phyloP scores from a whole-genome alignment of 2,113 vertebrate genomes.

The Poecilia latipinna region DNA sequence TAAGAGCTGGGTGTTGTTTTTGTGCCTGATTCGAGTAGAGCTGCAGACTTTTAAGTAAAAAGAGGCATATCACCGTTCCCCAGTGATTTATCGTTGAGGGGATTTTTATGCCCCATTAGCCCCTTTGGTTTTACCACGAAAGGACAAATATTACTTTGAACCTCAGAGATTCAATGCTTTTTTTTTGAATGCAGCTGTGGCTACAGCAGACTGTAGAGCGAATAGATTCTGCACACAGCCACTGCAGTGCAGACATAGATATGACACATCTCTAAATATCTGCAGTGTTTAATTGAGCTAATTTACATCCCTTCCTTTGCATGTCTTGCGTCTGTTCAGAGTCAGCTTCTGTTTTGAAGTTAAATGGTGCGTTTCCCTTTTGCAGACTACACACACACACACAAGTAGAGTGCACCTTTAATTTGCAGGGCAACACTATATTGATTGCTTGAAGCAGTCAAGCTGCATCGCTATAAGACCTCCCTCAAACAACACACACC shows the following conservation, averaged over 20 bases:
- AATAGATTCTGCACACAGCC: conserved; percentile 22
- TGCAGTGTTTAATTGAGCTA: not conserved
- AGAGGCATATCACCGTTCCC: conserved; percentile 9
- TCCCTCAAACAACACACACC: not conserved
- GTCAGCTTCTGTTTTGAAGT: not conserved
- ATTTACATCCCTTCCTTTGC: not conserved
- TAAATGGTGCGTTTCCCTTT: too few species aligned
- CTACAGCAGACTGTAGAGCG: conserved; percentile 13
- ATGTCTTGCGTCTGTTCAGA: not conserved
- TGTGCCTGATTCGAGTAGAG: conserved; percentile 19
- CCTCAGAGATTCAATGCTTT: conserved; percentile 9
- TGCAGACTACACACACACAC: not conserved
- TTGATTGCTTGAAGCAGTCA: conserved; percentile 21
- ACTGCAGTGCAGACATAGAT: conserved; percentile 12
- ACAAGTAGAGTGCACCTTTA: conserved; percentile 16
- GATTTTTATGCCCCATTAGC: conserved; percentile 14
- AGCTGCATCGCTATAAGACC: not conserved
- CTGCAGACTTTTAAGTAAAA: conserved; percentile 25
- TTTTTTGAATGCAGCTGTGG: conserved; percentile 24
- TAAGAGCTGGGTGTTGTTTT: conserved; percentile 17
- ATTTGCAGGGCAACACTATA: conserved; percentile 11
- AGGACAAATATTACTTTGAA: conserved; percentile 22
- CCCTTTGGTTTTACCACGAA: conserved; percentile 16
- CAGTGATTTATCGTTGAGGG: conserved; percentile 6
- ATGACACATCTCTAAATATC: not conserved